Base-by-base conservation (phyloP, 2,888 invertebrate genomes). In the Sinodicranocentrus sp. region DNA sequence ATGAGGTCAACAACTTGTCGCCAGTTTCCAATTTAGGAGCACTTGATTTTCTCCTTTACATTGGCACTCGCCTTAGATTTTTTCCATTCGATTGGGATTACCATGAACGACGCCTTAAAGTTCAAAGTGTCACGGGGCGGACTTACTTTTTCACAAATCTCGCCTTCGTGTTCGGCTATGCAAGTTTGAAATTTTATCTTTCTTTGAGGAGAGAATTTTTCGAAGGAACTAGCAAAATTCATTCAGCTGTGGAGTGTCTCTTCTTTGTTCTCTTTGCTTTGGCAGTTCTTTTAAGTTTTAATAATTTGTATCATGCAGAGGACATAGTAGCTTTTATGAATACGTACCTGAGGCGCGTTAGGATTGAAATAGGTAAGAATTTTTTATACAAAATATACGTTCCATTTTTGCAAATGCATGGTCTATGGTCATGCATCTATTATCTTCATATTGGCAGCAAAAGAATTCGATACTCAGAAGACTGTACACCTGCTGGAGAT, bases 221-320 rank as follows among this genome's bases (percentile, higher is more conserved):
- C 10, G 80, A 80, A 23, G 73, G 65, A 48, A 72, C 72, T 13
- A 72, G 63, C 71, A 80, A 80, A 19, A 80, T 80, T 10, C 80
- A 80, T 48, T 80, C 80, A 0, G 80, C 80, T 1, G 75, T 70
- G 8, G 84, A 79, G 43, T 84, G 79, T 26, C 48, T 84, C 15
- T 84, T 80, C 79, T 79, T 84, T 84, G 84, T 84, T 28, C 65
- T 84, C 13, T 84, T 84, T 75, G 84, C 72, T 25, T 23, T 84
- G 25, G 75, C 79, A 5, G n/a, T 80, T n/a, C 77, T 84, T 21
- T 73, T 84, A 15, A 67, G 59, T 44, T 65, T 79, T 8, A 84
- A 84, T 33, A 84, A 84, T 63, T 23, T 84, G 13, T 79, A 67
- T 17, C 72, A 84, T 48, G 54, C 73, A n/a, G 79, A 75, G 17